These are phyloP conservation scores for Bathynomus jamesi DNA, from an alignment of 1,140 invertebrate genomes.

Conservation along the genomic window DNA sequence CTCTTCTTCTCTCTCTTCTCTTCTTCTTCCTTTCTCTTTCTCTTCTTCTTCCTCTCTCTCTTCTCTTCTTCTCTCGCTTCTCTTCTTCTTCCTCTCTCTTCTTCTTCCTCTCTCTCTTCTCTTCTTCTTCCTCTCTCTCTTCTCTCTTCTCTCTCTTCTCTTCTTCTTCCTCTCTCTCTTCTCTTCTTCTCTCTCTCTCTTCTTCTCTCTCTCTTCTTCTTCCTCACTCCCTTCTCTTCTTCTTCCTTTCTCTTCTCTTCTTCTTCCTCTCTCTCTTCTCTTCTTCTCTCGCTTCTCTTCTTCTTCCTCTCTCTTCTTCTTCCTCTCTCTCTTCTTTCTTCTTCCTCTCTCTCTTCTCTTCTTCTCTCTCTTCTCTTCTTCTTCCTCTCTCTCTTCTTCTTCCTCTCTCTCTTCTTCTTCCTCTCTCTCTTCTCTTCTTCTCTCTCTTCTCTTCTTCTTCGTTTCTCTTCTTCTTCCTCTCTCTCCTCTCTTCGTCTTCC, in stretches of 20 bases:
- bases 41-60: neutral
- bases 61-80: neutral
- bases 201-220: neutral
- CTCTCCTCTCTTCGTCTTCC: neutral
- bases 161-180: neutral
- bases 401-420: no score
- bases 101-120: neutral
- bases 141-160: neutral
- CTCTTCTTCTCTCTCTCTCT: no score
- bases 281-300: no score
- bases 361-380: neutral
- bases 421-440: neutral
- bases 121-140: neutral
- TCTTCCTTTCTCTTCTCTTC: neutral
- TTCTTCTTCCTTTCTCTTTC: neutral
- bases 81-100: neutral
- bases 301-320: neutral
- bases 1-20: neutral
- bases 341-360: neutral
- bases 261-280: no score
- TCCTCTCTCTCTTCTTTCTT: neutral
- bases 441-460: no score
- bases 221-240: no score
- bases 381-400: no score
- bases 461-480: no score